phyloP scores from a whole-genome alignment of 2,888 invertebrate species.

The Polymixis lichenea region DNA sequence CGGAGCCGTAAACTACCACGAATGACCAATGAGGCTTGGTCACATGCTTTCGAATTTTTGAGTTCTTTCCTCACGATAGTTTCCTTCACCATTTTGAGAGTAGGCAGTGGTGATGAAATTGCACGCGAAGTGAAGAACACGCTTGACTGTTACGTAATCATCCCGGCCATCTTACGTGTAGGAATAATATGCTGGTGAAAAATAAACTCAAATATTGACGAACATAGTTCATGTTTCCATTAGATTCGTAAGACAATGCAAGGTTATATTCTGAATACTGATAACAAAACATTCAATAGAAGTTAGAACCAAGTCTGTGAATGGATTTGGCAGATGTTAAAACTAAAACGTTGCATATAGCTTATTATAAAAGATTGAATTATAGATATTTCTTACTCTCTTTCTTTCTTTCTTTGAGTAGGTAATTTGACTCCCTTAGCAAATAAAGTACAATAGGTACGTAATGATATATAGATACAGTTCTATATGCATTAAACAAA shows the following conservation, averaged over 20 bases:
- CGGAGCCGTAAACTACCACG: too few relatives aligned
- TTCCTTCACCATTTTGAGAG: neutral
- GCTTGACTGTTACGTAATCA: neutral
- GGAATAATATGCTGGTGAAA: slow-evolving; percentile 1
- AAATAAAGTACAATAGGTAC: neutral
- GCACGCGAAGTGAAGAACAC: neutral
- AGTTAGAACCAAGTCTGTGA: slow-evolving; percentile 10
- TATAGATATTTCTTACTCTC: neutral
- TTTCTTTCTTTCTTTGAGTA: too few relatives aligned
- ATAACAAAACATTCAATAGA: slow-evolving; percentile 32
- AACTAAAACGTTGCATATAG: slow-evolving; percentile 2
- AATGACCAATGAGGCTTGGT: too few relatives aligned
- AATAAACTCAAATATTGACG: slow-evolving; percentile 35
- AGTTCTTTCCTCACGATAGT: neutral
- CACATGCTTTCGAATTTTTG: neutral
- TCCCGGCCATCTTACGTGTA: neutral
- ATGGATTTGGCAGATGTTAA: slow-evolving; percentile 1
- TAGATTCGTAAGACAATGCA: slow-evolving; percentile 46
- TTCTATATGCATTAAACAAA: neutral
- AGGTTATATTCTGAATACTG: slow-evolving; percentile 39
- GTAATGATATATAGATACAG: neutral
- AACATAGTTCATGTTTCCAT: slow-evolving; percentile 25
- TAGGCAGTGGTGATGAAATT: neutral
- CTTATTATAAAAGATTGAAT: neutral
- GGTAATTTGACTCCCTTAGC: neutral